phyloP scores from a whole-genome alignment of 1,140 invertebrate species.

The Drosophila sproati region DNA sequence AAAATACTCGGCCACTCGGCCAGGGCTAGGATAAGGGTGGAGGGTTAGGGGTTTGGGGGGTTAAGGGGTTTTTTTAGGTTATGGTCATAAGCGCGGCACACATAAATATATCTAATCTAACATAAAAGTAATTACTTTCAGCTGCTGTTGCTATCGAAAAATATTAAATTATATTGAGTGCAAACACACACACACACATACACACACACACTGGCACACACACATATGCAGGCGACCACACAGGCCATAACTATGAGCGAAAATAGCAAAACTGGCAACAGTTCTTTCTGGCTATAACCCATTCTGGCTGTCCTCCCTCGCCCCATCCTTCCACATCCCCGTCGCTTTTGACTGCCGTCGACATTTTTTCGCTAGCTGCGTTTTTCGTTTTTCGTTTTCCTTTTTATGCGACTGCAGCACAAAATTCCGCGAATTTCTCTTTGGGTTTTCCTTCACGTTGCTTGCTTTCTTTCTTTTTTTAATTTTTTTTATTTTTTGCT shows the following conservation, averaged over 20 bases:
- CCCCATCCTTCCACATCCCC: slow-evolving; percentile 8
- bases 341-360: slow-evolving; percentile 59
- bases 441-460: slow-evolving; percentile 38
- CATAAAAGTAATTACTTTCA: slow-evolving; percentile 83
- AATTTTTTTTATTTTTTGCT: slow-evolving; percentile 5
- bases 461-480: neutral
- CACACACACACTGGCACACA: neutral
- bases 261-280: slow-evolving; percentile 14
- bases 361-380: slow-evolving; percentile 65
- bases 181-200: slow-evolving; percentile 39
- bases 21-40: neutral
- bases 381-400: slow-evolving; percentile 27
- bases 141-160: slow-evolving; percentile 81
- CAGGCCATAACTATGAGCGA: slow-evolving; percentile 65
- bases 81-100: slow-evolving; percentile 47
- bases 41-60: neutral
- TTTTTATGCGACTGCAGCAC: slow-evolving; percentile 77
- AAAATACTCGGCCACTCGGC: neutral
- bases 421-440: slow-evolving; percentile 78
- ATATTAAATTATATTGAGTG: slow-evolving; percentile 83
- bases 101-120: slow-evolving; percentile 82
- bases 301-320: slow-evolving; percentile 1
- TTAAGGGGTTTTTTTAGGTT: neutral
- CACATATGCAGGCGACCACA: slow-evolving; percentile 9
- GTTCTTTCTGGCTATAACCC: slow-evolving; percentile 16